Conservation (phyloP, 2,113 vertebrate species). For the Eublepharis macularius region DNA sequence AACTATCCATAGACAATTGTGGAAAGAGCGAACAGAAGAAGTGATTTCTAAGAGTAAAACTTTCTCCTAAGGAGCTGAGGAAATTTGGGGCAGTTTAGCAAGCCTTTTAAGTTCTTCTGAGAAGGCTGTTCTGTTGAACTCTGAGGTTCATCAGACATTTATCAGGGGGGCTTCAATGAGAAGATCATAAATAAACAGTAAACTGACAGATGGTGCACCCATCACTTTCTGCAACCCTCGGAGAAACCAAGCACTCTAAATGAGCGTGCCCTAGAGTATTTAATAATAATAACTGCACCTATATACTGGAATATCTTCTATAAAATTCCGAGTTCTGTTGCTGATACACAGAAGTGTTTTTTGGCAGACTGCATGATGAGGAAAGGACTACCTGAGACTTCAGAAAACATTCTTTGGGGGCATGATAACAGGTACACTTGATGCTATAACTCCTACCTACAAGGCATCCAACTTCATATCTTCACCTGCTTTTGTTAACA, state of each 20-base stretch:
- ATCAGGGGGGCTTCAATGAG: too few relatives aligned
- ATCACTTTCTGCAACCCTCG: too few relatives aligned
- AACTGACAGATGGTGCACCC: too few relatives aligned
- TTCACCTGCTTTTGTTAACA: conserved; percentile 41
- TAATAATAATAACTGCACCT: too few relatives aligned
- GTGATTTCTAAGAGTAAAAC: conserved; percentile 16
- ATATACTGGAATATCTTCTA: too few relatives aligned
- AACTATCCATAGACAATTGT: conserved; percentile 28
- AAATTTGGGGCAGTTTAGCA: neutral
- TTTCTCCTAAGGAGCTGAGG: neutral
- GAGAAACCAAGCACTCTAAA: too few relatives aligned
- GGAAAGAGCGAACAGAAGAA: conserved; percentile 30
- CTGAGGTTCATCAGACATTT: too few relatives aligned
- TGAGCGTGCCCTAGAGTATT: too few relatives aligned
- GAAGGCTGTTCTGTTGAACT: neutral
- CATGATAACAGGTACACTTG: neutral
- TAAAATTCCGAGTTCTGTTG: too few relatives aligned
- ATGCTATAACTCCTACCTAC: neutral
- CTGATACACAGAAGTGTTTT: too few relatives aligned
- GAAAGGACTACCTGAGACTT: neutral
- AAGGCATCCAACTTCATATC: neutral
- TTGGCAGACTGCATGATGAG: neutral
- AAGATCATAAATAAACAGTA: too few relatives aligned
- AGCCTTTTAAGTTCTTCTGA: neutral
- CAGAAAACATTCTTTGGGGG: neutral